Percentiles rank a stretch among this genome's conserved stretches.
Evolutionary conservation across 2,113 vertebrate genomes (phyloP).

Genomic region (Pseudonaja textilis): DNA sequence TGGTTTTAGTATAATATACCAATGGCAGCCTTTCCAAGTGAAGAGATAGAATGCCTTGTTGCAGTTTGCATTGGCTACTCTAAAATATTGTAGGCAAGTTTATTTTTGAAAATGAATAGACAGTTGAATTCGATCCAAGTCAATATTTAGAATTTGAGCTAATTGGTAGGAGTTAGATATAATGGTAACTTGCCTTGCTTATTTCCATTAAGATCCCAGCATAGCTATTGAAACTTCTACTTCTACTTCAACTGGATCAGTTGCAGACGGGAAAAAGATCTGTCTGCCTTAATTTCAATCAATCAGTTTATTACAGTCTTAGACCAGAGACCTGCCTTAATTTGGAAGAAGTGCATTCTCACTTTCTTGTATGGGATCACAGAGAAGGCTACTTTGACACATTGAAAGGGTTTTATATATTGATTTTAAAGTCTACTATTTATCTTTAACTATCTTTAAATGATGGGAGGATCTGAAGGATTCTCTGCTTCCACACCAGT

Average conservation of each 20-base stretch:
- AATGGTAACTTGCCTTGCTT: background rate
- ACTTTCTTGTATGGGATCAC: conserved; percentile 1
- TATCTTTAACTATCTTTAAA: background rate
- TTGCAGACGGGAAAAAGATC: background rate
- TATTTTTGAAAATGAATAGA: background rate
- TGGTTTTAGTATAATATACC: background rate
- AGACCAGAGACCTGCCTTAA: background rate
- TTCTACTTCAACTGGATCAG: background rate
- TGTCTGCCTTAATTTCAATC: background rate
- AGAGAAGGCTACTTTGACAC: background rate
- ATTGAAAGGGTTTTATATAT: background rate
- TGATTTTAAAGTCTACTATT: background rate
- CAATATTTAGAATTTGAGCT: background rate
- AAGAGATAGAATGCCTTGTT: background rate
- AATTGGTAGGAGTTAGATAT: background rate
- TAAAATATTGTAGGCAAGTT: background rate
- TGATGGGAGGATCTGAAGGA: background rate
- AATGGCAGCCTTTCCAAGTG: background rate
- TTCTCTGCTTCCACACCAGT: background rate
- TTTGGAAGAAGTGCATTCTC: conserved; percentile 27
- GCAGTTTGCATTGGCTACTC: background rate
- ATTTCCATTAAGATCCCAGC: background rate
- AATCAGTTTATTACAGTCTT: too few relatives aligned
- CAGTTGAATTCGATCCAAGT: background rate
- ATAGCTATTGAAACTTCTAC: background rate